A percentile compares a stretch with the other conserved stretches of the same genome.
Evolutionary conservation across 2,888 invertebrate genomes (phyloP).

Genomic region (Arctia plantaginis): DNA sequence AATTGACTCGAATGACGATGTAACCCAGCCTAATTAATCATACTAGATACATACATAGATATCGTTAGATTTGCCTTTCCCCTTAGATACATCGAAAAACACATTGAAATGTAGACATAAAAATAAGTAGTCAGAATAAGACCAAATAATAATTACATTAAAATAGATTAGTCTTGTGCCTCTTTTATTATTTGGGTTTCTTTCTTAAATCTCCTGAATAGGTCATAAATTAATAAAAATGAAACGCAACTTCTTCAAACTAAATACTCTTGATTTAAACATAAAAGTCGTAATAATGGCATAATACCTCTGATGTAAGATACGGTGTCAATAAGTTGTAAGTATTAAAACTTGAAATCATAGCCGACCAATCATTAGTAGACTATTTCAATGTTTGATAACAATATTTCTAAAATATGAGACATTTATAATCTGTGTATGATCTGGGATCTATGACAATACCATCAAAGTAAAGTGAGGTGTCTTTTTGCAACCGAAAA

Average conservation of each 20-base stretch:
- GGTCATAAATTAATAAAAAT: background rate
- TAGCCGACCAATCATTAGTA: background rate
- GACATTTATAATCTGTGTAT: too few relatives aligned
- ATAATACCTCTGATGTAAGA: background rate
- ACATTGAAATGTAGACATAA: constrained; percentile 35
- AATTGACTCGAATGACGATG: constrained; percentile 51
- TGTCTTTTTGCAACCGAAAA: background rate
- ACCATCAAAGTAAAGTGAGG: background rate
- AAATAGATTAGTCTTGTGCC: constrained; percentile 72
- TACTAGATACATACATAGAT: constrained; percentile 43
- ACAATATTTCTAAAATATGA: background rate
- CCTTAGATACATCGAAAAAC: constrained; percentile 49
- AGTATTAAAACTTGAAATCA: background rate
- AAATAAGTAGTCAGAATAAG: constrained; percentile 29
- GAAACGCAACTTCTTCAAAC: background rate
- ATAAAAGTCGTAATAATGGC: background rate
- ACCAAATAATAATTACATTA: constrained; percentile 58
- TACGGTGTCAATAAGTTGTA: background rate
- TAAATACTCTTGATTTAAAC: background rate
- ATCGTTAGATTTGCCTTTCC: constrained; percentile 59
- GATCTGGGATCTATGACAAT: background rate
- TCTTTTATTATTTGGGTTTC: constrained; percentile 55
- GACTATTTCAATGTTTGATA: background rate
- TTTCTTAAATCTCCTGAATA: background rate
- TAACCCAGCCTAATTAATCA: constrained; percentile 69